These are phyloP conservation scores for Poecilia picta DNA, from an alignment of 2,797 vertebrate species.

Conservation along the genomic window DNA sequence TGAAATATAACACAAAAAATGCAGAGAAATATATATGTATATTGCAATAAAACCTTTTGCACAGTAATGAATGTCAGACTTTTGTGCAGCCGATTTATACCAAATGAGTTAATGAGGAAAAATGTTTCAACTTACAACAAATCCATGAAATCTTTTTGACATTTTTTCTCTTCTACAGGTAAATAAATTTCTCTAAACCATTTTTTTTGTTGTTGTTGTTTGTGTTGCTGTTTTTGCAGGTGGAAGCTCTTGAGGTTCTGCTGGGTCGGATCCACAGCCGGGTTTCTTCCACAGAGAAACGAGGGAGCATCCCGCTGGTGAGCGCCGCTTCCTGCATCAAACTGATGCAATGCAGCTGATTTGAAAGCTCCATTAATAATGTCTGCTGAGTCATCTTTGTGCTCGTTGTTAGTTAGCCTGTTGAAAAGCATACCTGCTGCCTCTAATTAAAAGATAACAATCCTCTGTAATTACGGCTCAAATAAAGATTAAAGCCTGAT, in stretches of 20 bases:
- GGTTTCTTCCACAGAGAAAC: conserved; percentile 75
- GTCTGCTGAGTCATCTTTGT: neutral
- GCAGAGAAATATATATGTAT: neutral
- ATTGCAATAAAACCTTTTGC: neutral
- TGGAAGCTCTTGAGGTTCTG: conserved; percentile 79
- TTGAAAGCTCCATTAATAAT: neutral
- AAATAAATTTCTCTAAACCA: neutral
- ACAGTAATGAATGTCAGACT: neutral
- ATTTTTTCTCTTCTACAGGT: neutral
- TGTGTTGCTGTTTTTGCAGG: conserved; percentile 49
- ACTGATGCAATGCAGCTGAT: neutral
- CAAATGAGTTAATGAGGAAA: neutral
- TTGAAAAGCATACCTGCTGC: conserved; percentile 16
- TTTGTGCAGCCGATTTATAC: neutral
- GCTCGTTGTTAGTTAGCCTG: conserved; percentile 39
- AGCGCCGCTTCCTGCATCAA: conserved; percentile 7
- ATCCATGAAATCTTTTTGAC: too few relatives aligned
- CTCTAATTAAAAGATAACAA: conserved; percentile 66
- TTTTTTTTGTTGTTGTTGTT: fast-evolving
- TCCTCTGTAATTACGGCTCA: conserved; percentile 40
- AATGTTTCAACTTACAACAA: neutral
- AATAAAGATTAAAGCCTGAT: conserved; percentile 24
- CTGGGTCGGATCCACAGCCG: conserved; percentile 71
- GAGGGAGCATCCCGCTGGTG: conserved; percentile 79
- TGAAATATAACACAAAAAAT: neutral